Evolutionary conservation across 2,797 vertebrate genomes (phyloP).

Genomic region (Syngnathus rostellatus): DNA sequence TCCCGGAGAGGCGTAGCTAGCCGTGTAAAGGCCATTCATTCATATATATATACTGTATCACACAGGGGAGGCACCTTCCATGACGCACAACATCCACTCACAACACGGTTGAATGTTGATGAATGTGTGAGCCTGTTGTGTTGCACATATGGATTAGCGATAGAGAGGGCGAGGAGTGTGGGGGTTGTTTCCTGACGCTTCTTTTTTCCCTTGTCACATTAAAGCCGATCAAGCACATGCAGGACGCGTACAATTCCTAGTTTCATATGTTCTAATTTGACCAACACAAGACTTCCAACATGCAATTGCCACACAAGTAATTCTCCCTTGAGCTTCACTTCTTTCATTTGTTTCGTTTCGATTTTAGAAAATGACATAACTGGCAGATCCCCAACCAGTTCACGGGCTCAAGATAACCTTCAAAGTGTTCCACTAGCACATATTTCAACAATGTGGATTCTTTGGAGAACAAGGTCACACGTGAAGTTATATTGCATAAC

Average conservation of each 20-base stretch:
- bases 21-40: slow-evolving; percentile 57
- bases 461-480: slow-evolving; percentile 12
- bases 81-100: slow-evolving; percentile 52
- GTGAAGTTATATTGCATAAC: slow-evolving; percentile 21
- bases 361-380: background rate
- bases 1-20: slow-evolving; percentile 41
- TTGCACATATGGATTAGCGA: slow-evolving; percentile 23
- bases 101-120: slow-evolving; percentile 44
- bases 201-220: background rate
- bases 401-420: background rate
- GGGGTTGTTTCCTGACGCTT: background rate
- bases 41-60: slow-evolving; percentile 54
- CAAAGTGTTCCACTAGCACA: slow-evolving; percentile 14
- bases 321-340: background rate
- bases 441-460: slow-evolving; percentile 15
- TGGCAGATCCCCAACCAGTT: background rate
- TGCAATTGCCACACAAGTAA: background rate
- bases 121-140: slow-evolving; percentile 49
- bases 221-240: background rate
- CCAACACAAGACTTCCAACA: slow-evolving; percentile 3
- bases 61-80: slow-evolving; percentile 43
- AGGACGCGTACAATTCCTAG: slow-evolving; percentile 2
- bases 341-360: background rate
- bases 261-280: slow-evolving; percentile 13
- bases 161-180: background rate